phyloP scores from a whole-genome alignment of 2,888 invertebrate species.

The Polydrusus cervinus region DNA sequence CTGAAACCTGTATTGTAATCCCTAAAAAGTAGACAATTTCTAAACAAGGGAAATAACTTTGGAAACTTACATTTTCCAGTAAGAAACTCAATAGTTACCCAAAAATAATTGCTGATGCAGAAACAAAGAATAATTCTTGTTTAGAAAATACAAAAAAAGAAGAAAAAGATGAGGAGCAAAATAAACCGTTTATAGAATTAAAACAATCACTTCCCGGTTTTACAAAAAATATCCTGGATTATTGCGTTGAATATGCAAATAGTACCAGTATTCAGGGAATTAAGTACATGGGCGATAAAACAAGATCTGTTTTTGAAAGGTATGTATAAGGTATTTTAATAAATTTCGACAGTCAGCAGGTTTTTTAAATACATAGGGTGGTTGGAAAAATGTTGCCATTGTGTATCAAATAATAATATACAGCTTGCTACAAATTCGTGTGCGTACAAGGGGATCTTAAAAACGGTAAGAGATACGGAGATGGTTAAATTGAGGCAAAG shows the following conservation, averaged over 20 bases:
- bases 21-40: no score
- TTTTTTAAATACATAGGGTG: no score
- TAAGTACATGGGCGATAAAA: conserved; percentile 68
- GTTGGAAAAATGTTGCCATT: no score
- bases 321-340: conserved; percentile 40
- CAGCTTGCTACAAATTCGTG: no score
- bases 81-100: neutral
- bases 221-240: conserved; percentile 63
- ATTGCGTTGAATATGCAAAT: conserved; percentile 66
- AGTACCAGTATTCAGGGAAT: conserved; percentile 69
- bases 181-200: conserved; percentile 40
- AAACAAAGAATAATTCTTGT: no score
- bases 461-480: no score
- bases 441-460: no score
- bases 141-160: neutral
- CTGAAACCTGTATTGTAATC: no score
- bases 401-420: no score
- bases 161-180: conserved; percentile 10
- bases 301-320: conserved; percentile 68
- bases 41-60: no score
- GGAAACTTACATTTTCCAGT: neutral
- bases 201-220: conserved; percentile 64
- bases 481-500: no score
- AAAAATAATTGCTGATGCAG: neutral
- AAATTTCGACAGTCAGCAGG: no score